Evolutionary conservation across 2,113 vertebrate genomes (phyloP).

Genomic region (Ptyas mucosa): DNA sequence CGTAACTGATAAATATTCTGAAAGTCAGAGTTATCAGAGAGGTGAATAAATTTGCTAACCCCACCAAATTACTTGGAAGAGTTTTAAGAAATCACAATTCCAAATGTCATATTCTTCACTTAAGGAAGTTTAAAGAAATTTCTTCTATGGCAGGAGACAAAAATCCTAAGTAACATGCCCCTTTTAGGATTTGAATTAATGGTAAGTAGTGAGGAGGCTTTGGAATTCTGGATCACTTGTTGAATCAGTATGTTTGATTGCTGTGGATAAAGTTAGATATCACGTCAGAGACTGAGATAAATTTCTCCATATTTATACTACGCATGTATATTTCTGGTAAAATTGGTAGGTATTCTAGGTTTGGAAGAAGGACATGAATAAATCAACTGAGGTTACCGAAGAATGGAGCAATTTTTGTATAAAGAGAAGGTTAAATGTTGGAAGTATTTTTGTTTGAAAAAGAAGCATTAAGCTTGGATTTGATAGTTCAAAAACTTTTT

Average conservation of each 20-base stretch:
- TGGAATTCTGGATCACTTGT: neutral
- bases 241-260: neutral
- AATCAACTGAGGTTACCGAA: neutral
- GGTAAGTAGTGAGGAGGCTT: neutral
- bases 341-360: neutral
- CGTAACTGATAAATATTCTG: neutral
- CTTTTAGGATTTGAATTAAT: neutral
- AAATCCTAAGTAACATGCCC: neutral
- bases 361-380: neutral
- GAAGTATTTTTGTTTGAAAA: neutral
- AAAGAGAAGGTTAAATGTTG: neutral
- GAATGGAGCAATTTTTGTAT: neutral
- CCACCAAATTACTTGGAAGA: neutral
- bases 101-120: neutral
- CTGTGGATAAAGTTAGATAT: neutral
- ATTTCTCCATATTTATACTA: neutral
- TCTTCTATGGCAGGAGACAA: neutral
- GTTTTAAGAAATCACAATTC: neutral
- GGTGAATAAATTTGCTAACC: neutral
- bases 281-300: neutral
- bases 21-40: neutral
- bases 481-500: neutral
- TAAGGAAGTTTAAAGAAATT: neutral
- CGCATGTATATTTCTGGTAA: neutral
- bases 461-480: neutral